These are phyloP conservation scores for Scolopax rusticola DNA, from an alignment of 2,797 vertebrate species.

Conservation along the genomic window DNA sequence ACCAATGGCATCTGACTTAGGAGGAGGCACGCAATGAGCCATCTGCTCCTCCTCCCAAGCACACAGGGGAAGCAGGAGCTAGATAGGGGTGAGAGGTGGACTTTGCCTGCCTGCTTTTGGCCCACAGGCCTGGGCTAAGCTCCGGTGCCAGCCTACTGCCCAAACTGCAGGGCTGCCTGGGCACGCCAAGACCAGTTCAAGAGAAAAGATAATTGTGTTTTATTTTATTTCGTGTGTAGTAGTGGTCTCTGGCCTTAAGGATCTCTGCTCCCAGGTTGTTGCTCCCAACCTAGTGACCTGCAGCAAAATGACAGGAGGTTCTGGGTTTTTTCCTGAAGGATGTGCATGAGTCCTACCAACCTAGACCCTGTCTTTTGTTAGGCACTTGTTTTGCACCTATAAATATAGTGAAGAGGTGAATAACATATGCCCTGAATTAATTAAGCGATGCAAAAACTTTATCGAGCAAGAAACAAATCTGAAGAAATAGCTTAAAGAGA, in stretches of 20 bases:
- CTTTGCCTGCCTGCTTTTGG: background rate
- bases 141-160: accelerated
- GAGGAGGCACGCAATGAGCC: background rate
- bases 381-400: background rate
- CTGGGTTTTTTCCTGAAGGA: background rate
- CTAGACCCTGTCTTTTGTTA: background rate
- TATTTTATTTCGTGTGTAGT: accelerated
- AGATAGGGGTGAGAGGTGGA: accelerated
- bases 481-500: background rate
- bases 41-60: accelerated
- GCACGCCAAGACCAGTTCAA: accelerated
- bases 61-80: background rate
- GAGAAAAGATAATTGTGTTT: background rate
- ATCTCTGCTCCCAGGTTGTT: background rate
- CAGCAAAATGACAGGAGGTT: background rate
- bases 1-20: background rate
- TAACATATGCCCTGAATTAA: background rate
- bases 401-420: background rate
- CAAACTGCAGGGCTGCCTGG: background rate
- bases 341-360: background rate
- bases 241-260: accelerated
- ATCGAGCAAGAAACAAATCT: background rate
- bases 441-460: background rate
- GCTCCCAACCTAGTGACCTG: background rate
- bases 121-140: background rate